A percentile compares a stretch with the other conserved stretches of the same genome.
These are phyloP conservation scores for Diloba caeruleocephala DNA, from an alignment of 2,888 invertebrate species.

Conservation along the genomic window DNA sequence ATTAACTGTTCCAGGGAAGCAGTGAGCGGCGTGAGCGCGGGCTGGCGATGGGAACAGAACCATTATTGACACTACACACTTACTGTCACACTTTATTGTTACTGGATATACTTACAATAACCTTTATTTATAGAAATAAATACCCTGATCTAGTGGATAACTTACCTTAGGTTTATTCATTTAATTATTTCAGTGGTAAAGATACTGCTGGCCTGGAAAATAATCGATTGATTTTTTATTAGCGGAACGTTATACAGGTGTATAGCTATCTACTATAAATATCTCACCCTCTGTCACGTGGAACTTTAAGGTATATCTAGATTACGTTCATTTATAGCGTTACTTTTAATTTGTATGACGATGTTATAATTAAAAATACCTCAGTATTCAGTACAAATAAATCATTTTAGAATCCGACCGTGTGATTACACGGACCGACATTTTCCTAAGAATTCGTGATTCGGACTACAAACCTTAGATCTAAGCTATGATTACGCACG, in stretches of 20 bases:
- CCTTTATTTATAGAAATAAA: constrained; percentile 21
- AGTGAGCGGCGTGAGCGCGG: constrained; percentile 36
- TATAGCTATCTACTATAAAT: no score
- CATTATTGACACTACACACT: constrained; percentile 64
- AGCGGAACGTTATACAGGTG: no score
- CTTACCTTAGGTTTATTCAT: no score
- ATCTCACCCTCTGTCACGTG: no score
- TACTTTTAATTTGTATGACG: no score
- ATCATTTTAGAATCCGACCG: constrained; percentile 28
- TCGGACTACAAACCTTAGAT: constrained; percentile 41
- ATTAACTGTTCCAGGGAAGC: constrained; percentile 80
- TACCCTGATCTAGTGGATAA: constrained; percentile 15
- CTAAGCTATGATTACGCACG: constrained; percentile 50
- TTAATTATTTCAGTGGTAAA: no score
- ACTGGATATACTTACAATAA: constrained; percentile 30
- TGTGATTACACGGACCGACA: constrained; percentile 60
- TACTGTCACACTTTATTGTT: constrained; percentile 39
- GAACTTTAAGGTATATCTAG: no score
- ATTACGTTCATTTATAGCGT: no score
- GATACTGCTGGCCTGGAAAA: constrained; percentile 9
- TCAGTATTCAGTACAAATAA: constrained; percentile 37
- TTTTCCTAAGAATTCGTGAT: constrained; percentile 51
- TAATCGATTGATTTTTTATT: not conserved
- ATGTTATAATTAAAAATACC: no score
- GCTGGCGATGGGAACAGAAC: constrained; percentile 70